Conservation (phyloP, 2,888 invertebrate species). For the Oscheius sp. region DNA sequence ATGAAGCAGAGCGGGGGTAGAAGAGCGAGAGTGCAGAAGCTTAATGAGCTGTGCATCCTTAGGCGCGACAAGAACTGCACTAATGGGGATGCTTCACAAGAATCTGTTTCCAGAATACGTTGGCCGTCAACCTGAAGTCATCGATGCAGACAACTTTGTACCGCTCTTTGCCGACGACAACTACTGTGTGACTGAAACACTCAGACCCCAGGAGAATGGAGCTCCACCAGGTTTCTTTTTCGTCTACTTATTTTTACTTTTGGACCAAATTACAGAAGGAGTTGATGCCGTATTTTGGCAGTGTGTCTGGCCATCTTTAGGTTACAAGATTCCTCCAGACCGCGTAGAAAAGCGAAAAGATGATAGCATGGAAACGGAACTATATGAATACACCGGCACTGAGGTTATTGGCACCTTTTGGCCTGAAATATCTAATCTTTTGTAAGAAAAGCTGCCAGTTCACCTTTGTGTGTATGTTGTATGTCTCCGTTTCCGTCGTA, state of each 20-base stretch:
- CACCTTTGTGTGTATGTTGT: slow-evolving; percentile 31
- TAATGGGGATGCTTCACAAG: too few relatives aligned
- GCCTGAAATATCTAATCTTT: slow-evolving; percentile 1
- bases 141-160: slow-evolving; percentile 68
- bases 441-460: slow-evolving; percentile 23
- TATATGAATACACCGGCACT: slow-evolving; percentile 9
- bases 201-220: background rate
- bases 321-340: slow-evolving; percentile 14
- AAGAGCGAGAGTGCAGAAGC: slow-evolving; percentile 7
- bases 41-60: background rate
- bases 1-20: background rate
- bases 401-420: slow-evolving; percentile 32
- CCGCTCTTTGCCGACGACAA: slow-evolving; percentile 55
- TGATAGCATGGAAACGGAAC: slow-evolving; percentile 2
- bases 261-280: slow-evolving; percentile 5
- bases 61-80: too few relatives aligned
- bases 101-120: slow-evolving; percentile 59
- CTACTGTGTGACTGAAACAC: slow-evolving; percentile 30
- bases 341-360: background rate
- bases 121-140: slow-evolving; percentile 67
- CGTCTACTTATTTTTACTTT: background rate
- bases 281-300: slow-evolving; percentile 22
- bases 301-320: background rate
- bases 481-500: slow-evolving; percentile 16
- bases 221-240: slow-evolving; percentile 29